Evolutionary conservation across 2,797 vertebrate species (phyloP), one percentile per base, ranked within the genome.

Genomic region (Odontamblyopus rebecca): DNA sequence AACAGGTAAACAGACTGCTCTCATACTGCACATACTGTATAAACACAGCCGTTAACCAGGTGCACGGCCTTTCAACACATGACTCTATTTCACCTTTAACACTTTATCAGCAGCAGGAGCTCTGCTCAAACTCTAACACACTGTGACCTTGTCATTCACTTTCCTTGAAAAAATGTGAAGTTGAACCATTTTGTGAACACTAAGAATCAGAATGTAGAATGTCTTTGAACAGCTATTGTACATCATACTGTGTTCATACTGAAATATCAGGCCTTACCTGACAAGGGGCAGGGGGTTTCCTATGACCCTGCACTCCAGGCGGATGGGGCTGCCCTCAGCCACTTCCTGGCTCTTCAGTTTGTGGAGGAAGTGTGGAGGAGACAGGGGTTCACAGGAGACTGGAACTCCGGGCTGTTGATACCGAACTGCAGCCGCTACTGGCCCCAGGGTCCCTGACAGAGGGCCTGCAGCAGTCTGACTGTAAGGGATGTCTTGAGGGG

Each of bases 261-360:
- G 12, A 50, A 29, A 70, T 12, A 16, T 61, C 59, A 38, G 38
- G 51, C 51, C 5, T 77, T 93, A 99, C 98, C 96, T 96, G 92
- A 98, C 92, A 9, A 94, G 88, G 0, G 97, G 97, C 30, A 87
- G 77, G 4, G 98, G 98, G 75, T 96, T 95, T 72, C 97, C 98
- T 9, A 44, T 79, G 66, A 97, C 96, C 88, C 95, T 90, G 83
- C 98, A 99, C 72, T 97, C 96, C 88, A 99, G 86, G 2, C 92
- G 86, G 30, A 99, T 96, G 72, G 90, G 92, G 56, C 92, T 97
- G 77, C 98, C 98, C 85, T 98, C 98, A 0, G 95, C 94, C 76
- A 98, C 96, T 87, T 99, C 98, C 87, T 98, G 98, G 81, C 98
- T 99, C 81, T 95, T 94, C 48, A 99, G 94, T 88, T 98, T 99